A percentile compares a stretch with the other conserved stretches of the same genome.
Conservation (phyloP, 2,888 invertebrate genomes). For the Eubasilissa splendida region DNA sequence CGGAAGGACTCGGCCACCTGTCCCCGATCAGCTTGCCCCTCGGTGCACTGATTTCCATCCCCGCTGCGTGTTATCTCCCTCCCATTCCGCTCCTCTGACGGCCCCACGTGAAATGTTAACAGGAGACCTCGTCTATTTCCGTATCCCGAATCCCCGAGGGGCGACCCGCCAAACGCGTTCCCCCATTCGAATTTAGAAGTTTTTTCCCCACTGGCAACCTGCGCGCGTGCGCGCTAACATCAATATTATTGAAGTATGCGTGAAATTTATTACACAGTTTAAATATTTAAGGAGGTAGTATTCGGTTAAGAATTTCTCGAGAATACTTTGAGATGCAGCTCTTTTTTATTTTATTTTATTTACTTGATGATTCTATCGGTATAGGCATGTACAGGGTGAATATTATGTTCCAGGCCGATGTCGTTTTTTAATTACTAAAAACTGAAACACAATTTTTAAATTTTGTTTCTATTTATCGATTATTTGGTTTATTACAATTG, state of each 20-base stretch:
- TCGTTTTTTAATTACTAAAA: too few relatives aligned
- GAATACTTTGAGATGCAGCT: too few relatives aligned
- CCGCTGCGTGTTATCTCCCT: neutral
- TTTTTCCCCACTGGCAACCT: conserved; percentile 10
- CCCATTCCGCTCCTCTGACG: neutral
- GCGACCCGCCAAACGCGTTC: conserved; percentile 13
- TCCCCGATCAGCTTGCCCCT: neutral
- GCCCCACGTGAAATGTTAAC: conserved; percentile 3
- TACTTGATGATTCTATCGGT: too few relatives aligned
- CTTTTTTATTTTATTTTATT: too few relatives aligned
- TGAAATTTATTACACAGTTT: neutral
- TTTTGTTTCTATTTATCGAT: too few relatives aligned
- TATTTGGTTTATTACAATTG: too few relatives aligned
- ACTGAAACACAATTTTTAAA: too few relatives aligned
- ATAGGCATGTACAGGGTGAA: too few relatives aligned
- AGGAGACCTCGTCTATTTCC: conserved; percentile 11
- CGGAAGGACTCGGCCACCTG: conserved; percentile 3
- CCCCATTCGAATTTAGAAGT: neutral
- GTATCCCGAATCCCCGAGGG: conserved; percentile 16
- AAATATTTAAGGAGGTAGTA: too few relatives aligned
- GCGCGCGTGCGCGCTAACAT: conserved; percentile 25
- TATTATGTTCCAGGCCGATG: too few relatives aligned
- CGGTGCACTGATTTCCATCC: conserved; percentile 8
- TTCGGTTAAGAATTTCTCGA: too few relatives aligned
- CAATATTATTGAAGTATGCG: conserved; percentile 2